Evolutionary conservation across 2,797 vertebrate species (phyloP).

Genomic region (Premnoplex brunnescens): DNA sequence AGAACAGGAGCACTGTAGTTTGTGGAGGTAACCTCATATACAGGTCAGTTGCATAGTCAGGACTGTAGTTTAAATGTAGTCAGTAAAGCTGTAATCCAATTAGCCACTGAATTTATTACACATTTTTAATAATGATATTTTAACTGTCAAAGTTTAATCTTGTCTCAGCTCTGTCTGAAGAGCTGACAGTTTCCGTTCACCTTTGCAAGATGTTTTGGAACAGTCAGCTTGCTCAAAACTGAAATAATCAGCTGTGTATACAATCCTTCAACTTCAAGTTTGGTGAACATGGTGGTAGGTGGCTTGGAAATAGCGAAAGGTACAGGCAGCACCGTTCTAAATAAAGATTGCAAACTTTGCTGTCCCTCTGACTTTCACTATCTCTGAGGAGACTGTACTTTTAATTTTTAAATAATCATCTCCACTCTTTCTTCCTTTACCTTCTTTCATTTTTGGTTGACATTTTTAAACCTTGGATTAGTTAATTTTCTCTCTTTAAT

Average conservation of each 20-base stretch:
- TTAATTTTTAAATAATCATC: not conserved
- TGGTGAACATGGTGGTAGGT: not conserved
- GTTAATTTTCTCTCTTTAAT: not conserved
- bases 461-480: not conserved
- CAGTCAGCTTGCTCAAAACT: not conserved
- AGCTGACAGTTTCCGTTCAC: not conserved
- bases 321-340: not conserved
- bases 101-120: not conserved
- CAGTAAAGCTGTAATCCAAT: not conserved
- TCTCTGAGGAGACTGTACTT: not conserved
- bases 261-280: not conserved
- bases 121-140: not conserved
- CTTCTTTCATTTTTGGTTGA: not conserved
- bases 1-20: not conserved
- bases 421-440: not conserved
- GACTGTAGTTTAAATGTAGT: not conserved
- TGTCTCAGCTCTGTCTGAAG: not conserved
- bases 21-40: not conserved
- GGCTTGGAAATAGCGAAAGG: not conserved
- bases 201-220: not conserved
- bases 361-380: not conserved
- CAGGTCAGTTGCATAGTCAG: not conserved
- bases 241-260: not conserved
- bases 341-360: not conserved
- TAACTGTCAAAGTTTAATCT: not conserved